Evolutionary conservation across 2,113 vertebrate species (phyloP).

Genomic region (Eira barbara): DNA sequence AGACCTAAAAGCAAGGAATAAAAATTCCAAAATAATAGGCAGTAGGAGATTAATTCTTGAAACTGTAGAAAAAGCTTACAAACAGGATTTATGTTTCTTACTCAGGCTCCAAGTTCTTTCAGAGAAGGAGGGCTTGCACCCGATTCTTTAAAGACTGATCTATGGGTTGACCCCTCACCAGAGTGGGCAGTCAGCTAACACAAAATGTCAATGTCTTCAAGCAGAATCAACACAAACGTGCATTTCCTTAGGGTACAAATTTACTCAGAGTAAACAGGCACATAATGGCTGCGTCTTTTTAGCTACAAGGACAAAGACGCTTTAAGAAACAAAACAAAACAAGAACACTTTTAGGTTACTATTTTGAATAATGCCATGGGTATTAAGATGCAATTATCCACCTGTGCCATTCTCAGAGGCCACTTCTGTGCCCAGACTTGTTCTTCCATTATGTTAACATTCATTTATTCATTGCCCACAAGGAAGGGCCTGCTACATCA

Average conservation of each 20-base stretch:
- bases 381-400: not conserved
- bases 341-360: not conserved
- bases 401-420: not conserved
- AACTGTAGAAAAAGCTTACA: not conserved
- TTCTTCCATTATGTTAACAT: not conserved
- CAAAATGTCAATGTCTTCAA: not conserved
- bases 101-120: not conserved
- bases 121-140: not conserved
- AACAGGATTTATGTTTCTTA: not conserved
- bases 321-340: conserved; percentile 6
- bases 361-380: not conserved
- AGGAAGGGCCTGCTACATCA: not conserved
- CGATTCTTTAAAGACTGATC: not conserved
- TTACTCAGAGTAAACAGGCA: conserved; percentile 23
- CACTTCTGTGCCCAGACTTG: not conserved
- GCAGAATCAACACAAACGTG: not conserved
- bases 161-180: not conserved
- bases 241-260: not conserved
- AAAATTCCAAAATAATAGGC: not conserved
- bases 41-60: not conserved
- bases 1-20: not conserved
- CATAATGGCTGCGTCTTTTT: not conserved
- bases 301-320: not conserved
- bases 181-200: not conserved
- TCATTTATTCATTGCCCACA: not conserved